Conservation (phyloP, 2,888 invertebrate species). For the Lasioglossum marginatum region DNA sequence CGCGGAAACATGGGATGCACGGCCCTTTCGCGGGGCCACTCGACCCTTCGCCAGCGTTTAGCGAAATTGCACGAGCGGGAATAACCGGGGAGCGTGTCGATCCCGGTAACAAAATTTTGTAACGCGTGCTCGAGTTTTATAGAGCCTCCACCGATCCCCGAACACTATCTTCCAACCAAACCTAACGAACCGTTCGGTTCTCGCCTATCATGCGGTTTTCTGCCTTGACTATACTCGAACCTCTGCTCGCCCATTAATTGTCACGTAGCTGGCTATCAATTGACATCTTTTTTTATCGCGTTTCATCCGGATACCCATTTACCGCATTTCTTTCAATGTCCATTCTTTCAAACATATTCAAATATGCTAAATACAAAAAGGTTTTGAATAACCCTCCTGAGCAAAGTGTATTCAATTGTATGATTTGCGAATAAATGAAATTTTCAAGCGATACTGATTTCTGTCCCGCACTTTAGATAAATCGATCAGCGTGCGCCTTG, state of each 20-base stretch:
- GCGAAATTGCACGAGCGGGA: conserved; percentile 6
- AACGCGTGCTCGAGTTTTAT: background rate
- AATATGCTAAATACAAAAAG: too few species aligned
- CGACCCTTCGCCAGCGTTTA: conserved; percentile 7
- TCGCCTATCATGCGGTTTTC: background rate
- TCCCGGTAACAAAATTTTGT: conserved; percentile 12
- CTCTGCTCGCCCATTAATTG: background rate
- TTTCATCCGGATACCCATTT: background rate
- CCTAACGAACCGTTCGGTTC: conserved; percentile 9
- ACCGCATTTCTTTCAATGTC: too few species aligned
- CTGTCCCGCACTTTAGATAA: background rate
- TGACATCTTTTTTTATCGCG: background rate
- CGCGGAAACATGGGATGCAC: conserved; percentile 2
- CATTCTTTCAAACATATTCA: too few species aligned
- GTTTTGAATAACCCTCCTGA: background rate
- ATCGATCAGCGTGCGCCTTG: background rate
- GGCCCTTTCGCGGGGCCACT: conserved; percentile 8
- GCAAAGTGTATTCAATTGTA: background rate
- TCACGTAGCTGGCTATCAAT: background rate
- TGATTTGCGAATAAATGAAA: background rate
- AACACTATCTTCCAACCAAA: background rate
- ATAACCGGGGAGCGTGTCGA: conserved; percentile 8
- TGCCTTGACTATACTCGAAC: background rate
- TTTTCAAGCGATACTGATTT: background rate
- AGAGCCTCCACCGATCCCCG: background rate